A percentile compares a stretch with the other conserved stretches of the same genome.
Conservation (phyloP, 2,113 vertebrate genomes). For the Xyrauchen texanus region DNA sequence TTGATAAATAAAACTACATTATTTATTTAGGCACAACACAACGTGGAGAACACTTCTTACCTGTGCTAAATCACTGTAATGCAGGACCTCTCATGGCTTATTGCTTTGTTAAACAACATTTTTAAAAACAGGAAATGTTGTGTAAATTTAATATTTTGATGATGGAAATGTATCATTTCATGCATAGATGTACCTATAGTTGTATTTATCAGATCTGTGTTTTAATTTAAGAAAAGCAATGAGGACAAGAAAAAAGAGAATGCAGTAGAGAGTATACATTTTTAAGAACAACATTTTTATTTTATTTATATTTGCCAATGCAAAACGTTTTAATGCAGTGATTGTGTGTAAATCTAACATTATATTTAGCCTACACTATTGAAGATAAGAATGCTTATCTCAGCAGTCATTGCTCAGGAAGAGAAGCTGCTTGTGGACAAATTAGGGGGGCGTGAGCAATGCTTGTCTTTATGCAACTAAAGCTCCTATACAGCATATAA, state of each 20-base stretch:
- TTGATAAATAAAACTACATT: too few relatives aligned
- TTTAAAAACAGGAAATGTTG: too few relatives aligned
- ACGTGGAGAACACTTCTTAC: too few relatives aligned
- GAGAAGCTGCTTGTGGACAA: constrained; percentile 42
- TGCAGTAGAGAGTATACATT: too few relatives aligned
- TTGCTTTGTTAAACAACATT: too few relatives aligned
- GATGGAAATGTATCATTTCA: neutral
- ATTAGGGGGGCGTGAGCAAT: constrained; percentile 24
- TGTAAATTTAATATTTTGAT: too few relatives aligned
- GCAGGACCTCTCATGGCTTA: too few relatives aligned
- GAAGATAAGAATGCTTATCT: constrained; percentile 70
- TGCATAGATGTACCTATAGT: neutral
- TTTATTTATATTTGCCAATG: neutral
- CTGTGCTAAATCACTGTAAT: too few relatives aligned
- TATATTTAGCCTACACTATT: constrained; percentile 68
- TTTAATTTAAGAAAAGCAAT: too few relatives aligned
- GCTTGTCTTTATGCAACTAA: constrained; percentile 33
- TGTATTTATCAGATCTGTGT: too few relatives aligned
- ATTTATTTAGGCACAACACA: too few relatives aligned
- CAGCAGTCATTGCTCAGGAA: constrained; percentile 58
- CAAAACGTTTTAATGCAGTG: constrained; percentile 30
- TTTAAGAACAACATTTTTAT: neutral
- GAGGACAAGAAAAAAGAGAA: too few relatives aligned
- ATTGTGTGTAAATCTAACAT: constrained; percentile 59
- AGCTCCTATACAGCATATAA: constrained; percentile 30